Evolutionary conservation across 2,797 vertebrate species (phyloP).

Genomic region (Halcyon badia): DNA sequence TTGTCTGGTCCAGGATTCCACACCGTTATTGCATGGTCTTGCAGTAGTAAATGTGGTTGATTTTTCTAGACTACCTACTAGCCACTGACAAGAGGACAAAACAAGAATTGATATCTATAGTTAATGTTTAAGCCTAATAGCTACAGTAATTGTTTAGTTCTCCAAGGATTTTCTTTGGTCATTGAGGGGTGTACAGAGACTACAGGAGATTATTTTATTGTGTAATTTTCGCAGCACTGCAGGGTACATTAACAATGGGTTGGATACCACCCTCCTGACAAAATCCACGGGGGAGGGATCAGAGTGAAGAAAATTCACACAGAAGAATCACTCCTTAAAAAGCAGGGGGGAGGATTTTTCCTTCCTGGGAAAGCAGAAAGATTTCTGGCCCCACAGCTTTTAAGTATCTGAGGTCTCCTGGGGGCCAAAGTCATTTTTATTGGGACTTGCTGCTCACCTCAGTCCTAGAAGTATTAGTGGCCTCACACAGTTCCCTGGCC

Average conservation of each 20-base stretch:
- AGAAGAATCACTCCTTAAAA: background rate
- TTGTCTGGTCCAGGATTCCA: slow-evolving; percentile 17
- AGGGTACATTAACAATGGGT: slow-evolving; percentile 24
- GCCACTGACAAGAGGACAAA: slow-evolving; percentile 36
- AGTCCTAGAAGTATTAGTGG: background rate
- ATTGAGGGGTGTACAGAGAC: slow-evolving; percentile 43
- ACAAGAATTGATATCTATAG: slow-evolving; percentile 50
- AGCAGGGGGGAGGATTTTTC: slow-evolving; percentile 36
- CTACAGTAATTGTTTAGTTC: slow-evolving; percentile 69
- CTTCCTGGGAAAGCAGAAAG: slow-evolving; percentile 34
- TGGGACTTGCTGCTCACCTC: background rate
- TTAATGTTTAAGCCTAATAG: slow-evolving; percentile 70
- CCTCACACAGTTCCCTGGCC: background rate
- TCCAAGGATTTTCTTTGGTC: slow-evolving; percentile 54
- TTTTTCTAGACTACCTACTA: slow-evolving; percentile 7
- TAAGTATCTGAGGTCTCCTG: background rate
- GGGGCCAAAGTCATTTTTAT: background rate
- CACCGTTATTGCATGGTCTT: background rate
- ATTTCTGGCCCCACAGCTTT: background rate
- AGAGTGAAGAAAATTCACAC: background rate
- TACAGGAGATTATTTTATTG: slow-evolving; percentile 67
- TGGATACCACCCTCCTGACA: slow-evolving; percentile 22
- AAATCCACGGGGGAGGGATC: slow-evolving; percentile 17
- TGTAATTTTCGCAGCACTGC: slow-evolving; percentile 25
- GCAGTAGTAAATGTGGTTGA: background rate